Conservation (phyloP, 2,797 vertebrate genomes). For the Trematomus bernacchii region DNA sequence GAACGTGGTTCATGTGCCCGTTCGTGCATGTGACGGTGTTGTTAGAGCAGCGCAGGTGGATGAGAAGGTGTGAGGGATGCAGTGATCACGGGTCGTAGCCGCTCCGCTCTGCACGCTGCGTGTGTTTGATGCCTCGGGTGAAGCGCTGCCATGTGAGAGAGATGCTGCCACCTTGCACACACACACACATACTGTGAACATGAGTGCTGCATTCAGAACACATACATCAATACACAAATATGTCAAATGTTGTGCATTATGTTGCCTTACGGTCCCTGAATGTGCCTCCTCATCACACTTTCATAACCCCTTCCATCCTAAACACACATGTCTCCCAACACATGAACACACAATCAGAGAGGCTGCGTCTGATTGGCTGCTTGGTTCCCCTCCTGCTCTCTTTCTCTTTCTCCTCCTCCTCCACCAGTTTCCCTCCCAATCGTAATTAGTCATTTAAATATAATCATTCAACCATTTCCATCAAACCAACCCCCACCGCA, state of each 20-base stretch:
- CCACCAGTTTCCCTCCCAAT: conserved; percentile 32
- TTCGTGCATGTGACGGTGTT: neutral
- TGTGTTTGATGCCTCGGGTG: conserved; percentile 29
- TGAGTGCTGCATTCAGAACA: neutral
- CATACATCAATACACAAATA: neutral
- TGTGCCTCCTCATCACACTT: conserved; percentile 3
- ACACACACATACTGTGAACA: conserved; percentile 8
- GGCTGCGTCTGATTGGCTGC: conserved; percentile 60
- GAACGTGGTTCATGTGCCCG: conserved; percentile 17
- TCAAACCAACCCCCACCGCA: conserved; percentile 34
- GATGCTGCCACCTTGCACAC: neutral
- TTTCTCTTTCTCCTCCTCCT: conserved; percentile 9
- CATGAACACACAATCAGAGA: conserved; percentile 34
- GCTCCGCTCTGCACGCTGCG: conserved; percentile 4
- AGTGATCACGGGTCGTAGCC: conserved; percentile 3
- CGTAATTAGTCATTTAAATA: conserved; percentile 59
- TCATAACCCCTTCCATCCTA: neutral
- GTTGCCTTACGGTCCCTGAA: neutral
- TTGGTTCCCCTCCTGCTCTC: conserved; percentile 28
- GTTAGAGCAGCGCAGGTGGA: conserved; percentile 25
- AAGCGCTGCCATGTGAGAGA: conserved; percentile 1
- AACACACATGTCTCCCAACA: conserved; percentile 7
- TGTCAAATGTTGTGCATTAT: neutral
- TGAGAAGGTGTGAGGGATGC: conserved; percentile 24
- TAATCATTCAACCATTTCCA: conserved; percentile 63